Percentiles rank a stretch among this genome's conserved stretches.
Evolutionary conservation across 1,140 invertebrate species (phyloP).

Genomic region (Bombus sylvicola): DNA sequence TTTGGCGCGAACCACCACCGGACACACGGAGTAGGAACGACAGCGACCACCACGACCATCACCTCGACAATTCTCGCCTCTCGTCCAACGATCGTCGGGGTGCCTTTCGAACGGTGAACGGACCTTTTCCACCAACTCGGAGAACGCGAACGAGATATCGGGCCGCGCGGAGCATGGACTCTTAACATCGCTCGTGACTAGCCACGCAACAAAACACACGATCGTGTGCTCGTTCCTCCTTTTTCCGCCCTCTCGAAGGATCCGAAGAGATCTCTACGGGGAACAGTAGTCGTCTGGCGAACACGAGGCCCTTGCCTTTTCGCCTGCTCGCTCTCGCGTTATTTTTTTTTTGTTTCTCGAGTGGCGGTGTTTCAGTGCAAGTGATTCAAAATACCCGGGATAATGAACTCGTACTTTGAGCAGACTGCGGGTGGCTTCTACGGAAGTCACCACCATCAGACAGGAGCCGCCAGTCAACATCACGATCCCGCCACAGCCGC

Average conservation of each 20-base stretch:
- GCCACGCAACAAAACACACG: not conserved
- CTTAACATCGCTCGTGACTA: conserved; percentile 37
- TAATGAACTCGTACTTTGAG: conserved; percentile 98
- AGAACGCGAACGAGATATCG: not conserved
- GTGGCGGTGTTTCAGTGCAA: conserved; percentile 74
- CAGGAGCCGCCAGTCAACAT: conserved; percentile 87
- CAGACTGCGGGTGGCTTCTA: conserved; percentile 93
- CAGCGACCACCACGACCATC: not conserved
- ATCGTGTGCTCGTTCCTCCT: conserved; percentile 2
- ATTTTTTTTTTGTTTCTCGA: conserved; percentile 54
- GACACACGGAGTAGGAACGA: not conserved
- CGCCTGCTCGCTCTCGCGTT: not conserved
- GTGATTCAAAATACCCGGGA: conserved; percentile 77
- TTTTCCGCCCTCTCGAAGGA: not conserved
- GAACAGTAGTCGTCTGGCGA: conserved; percentile 6
- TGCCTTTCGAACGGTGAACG: conserved; percentile 1
- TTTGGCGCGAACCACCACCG: conserved; percentile 36
- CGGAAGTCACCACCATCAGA: conserved; percentile 92
- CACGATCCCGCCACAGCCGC: conserved; percentile 86
- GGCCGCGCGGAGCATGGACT: conserved; percentile 49
- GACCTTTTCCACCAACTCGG: not conserved
- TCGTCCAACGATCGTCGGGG: not conserved
- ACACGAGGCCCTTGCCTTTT: not conserved
- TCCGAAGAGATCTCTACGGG: not conserved
- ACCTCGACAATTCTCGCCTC: not conserved